Percentiles rank a stretch among this genome's conserved stretches.
Conservation (phyloP, 2,888 invertebrate genomes). For the Caenorhabditis plicata region DNA sequence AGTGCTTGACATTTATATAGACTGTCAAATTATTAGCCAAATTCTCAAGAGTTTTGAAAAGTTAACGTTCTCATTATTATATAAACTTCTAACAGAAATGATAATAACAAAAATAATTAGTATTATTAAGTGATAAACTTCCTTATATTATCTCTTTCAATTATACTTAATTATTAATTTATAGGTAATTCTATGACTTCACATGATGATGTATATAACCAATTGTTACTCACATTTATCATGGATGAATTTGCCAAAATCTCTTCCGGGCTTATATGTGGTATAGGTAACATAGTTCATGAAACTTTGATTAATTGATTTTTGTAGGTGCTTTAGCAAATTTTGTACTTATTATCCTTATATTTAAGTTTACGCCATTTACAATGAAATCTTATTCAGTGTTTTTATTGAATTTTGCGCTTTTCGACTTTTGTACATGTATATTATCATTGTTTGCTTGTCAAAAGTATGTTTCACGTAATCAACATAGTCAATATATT, state of each 20-base stretch:
- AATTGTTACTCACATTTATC: constrained; percentile 69
- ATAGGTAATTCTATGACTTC: too few species aligned
- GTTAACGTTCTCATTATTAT: too few species aligned
- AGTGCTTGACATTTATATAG: too few species aligned
- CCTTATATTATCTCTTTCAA: too few species aligned
- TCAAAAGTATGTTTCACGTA: constrained; percentile 17
- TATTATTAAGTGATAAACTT: too few species aligned
- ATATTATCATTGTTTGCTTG: constrained; percentile 20
- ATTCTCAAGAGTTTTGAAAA: too few species aligned
- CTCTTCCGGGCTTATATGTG: constrained; percentile 14
- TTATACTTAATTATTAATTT: too few species aligned
- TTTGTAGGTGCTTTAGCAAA: constrained; percentile 14
- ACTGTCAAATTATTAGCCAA: too few species aligned
- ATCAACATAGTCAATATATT: too few species aligned
- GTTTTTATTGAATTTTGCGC: constrained; percentile 36
- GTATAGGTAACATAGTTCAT: constrained; percentile 4
- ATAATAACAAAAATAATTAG: too few species aligned
- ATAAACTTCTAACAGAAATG: too few species aligned
- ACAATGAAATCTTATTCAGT: constrained; percentile 29
- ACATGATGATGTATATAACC: too few species aligned
- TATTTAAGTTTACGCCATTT: constrained; percentile 20
- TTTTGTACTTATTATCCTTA: constrained; percentile 13
- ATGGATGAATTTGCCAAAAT: constrained; percentile 21
- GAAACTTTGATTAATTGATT: not conserved
- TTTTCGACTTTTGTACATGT: constrained; percentile 30